Percentiles rank a stretch among this genome's conserved stretches.
Evolutionary conservation across 2,888 invertebrate species (phyloP).

Genomic region (Tiliacea aurago): DNA sequence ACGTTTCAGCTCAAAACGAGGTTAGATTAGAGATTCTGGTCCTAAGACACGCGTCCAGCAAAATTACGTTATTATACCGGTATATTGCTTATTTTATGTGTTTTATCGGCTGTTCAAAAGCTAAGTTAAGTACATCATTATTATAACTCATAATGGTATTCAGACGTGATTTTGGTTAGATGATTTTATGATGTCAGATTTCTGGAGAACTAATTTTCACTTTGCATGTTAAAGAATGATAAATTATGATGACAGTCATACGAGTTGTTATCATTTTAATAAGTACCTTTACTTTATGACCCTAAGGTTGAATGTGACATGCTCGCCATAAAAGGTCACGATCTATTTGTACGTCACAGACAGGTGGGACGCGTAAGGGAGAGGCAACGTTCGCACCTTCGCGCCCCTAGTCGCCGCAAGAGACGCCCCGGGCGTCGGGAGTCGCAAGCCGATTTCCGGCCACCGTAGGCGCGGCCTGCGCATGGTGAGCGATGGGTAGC

Average conservation of each 20-base stretch:
- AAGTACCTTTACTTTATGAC: too few species aligned
- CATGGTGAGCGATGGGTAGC: too few species aligned
- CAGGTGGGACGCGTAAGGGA: too few species aligned
- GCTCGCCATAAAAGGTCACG: too few species aligned
- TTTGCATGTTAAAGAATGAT: neutral
- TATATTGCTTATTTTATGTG: constrained; percentile 6
- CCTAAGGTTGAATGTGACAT: too few species aligned
- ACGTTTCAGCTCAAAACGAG: constrained; percentile 37
- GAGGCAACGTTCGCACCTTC: too few species aligned
- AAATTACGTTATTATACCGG: neutral
- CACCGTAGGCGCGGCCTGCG: too few species aligned
- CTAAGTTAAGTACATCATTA: neutral
- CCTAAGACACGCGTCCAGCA: constrained; percentile 19
- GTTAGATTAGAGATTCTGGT: neutral
- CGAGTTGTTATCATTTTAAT: neutral
- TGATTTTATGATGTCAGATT: neutral
- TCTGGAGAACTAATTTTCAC: neutral
- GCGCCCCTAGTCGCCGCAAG: too few species aligned
- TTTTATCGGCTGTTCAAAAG: neutral
- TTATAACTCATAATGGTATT: neutral
- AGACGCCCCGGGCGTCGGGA: too few species aligned
- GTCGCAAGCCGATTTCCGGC: too few species aligned
- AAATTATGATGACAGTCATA: neutral
- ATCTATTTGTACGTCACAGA: too few species aligned
- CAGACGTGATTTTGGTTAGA: neutral